These are phyloP conservation scores for Aporophyla lueneburgensis DNA, from an alignment of 2,888 invertebrate genomes.

Conservation along the genomic window DNA sequence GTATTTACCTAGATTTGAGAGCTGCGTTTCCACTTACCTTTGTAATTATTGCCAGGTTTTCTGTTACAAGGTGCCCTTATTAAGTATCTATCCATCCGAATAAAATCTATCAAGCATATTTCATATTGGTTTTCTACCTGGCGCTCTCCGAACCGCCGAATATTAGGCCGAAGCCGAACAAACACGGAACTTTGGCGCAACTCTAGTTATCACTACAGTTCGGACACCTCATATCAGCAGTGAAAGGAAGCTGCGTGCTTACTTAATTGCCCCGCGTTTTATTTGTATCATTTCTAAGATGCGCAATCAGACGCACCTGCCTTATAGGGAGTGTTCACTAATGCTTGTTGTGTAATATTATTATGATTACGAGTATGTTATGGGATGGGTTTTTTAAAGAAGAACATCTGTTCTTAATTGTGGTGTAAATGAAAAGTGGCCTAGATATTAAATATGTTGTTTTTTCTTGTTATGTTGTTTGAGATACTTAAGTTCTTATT, in stretches of 20 bases:
- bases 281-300: conserved; percentile 85
- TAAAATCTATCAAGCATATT: neutral
- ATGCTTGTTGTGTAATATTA: conserved; percentile 51
- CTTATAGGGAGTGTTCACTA: conserved; percentile 58
- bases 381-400: conserved; percentile 21
- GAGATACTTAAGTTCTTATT: neutral
- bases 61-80: neutral
- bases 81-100: neutral
- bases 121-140: neutral
- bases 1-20: neutral
- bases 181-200: neutral
- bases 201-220: conserved; percentile 52
- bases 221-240: conserved; percentile 64
- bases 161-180: conserved; percentile 16
- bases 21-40: neutral
- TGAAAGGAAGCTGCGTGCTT: conserved; percentile 82
- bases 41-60: neutral
- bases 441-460: neutral
- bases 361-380: conserved; percentile 10
- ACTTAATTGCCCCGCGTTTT: conserved; percentile 79
- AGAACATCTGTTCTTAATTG: neutral
- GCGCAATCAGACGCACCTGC: conserved; percentile 76
- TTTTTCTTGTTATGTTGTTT: neutral
- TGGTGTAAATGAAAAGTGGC: conserved; percentile 10
- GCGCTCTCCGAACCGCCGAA: neutral